Base-by-base conservation (phyloP, 1,140 invertebrate species). In the Drosophila orena region DNA sequence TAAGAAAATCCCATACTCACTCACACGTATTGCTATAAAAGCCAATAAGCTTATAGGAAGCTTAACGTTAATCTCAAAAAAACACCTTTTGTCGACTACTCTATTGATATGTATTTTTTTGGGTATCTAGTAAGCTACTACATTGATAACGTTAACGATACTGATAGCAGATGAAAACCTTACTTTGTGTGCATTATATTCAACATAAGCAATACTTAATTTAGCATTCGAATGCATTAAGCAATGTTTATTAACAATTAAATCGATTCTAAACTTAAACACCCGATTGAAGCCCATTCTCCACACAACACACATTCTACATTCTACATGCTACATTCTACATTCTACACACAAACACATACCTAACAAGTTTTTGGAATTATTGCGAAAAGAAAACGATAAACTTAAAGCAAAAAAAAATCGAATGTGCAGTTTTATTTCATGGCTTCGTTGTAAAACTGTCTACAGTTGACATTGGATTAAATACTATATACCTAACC, bases 151-250 rank as follows among this genome's bases (percentile, higher is more conserved):
- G 35, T 24, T 50, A 49, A 14, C 40, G 24, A 37, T 68, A 43
- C 35, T 40, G 42, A 60, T 46, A 43, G 22, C 17, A 64, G 35
- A 53, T 15, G 34, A 27, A 14, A 70, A 49, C 46, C 64, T 68
- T 69, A 69, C 49, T 53, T 53, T 42, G 47, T 75, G 40, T 72
- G 68, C 66, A 75, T 76, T 74, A 76, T 50, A 77, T 78, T 72
- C 60, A 69, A 85, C 35, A 76, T 66, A 86, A 85, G 81, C 81
- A 85, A 85, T 84, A 84, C 66, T 69, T 80, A 53, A 59, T 77
- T 84, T 85, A 79, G 77, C 75, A 62, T 79, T 75, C 60, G 54
- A 64, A 59, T 57, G 58, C 56, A 56, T 58, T 65, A 78, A 74
- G 74, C 49, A 54, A 70, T 72, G 65, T 77, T 76, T 77, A 73